phyloP scores from a whole-genome alignment of 2,797 vertebrate genomes.

The Aldrovandia affinis region DNA sequence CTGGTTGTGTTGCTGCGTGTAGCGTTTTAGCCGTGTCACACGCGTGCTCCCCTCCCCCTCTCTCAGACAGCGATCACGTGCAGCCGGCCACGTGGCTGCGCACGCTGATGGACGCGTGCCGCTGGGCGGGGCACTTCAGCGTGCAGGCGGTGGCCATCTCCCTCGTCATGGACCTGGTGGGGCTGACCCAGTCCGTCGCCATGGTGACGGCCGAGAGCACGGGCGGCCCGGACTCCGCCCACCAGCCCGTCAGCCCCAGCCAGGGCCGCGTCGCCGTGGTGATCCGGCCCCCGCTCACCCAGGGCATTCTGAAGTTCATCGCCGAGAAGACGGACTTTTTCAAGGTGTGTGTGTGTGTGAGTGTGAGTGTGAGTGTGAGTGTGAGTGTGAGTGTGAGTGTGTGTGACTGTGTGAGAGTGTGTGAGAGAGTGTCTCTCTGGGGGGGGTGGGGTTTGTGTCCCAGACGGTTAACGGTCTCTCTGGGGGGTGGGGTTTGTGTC shows the following conservation, averaged over 20 bases:
- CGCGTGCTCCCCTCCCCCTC: conserved; percentile 24
- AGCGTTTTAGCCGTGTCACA: neutral
- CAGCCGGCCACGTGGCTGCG: conserved; percentile 89
- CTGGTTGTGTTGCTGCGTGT: too few relatives aligned
- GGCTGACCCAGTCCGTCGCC: conserved; percentile 91
- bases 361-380: too few relatives aligned
- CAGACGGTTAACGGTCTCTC: neutral
- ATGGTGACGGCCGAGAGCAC: conserved; percentile 88
- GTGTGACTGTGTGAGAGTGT: too few relatives aligned
- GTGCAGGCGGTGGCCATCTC: conserved; percentile 89
- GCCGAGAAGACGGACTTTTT: conserved; percentile 95
- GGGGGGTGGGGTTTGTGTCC: neutral
- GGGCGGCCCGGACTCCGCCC: conserved; percentile 76
- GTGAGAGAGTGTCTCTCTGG: too few relatives aligned
- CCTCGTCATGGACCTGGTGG: conserved; percentile 94
- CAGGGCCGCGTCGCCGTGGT: conserved; percentile 96
- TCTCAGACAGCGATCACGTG: conserved; percentile 82
- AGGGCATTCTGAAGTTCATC: conserved; percentile 91
- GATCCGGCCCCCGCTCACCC: conserved; percentile 94
- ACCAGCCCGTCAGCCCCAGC: conserved; percentile 91
- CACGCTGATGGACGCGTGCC: conserved; percentile 92
- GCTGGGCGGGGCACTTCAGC: conserved; percentile 84
- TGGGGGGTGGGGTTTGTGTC: too few relatives aligned
- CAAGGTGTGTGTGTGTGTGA: conserved; percentile 77
- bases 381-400: too few relatives aligned